These are phyloP conservation scores for Drepana falcataria DNA, from an alignment of 2,888 invertebrate species.

Conservation along the genomic window DNA sequence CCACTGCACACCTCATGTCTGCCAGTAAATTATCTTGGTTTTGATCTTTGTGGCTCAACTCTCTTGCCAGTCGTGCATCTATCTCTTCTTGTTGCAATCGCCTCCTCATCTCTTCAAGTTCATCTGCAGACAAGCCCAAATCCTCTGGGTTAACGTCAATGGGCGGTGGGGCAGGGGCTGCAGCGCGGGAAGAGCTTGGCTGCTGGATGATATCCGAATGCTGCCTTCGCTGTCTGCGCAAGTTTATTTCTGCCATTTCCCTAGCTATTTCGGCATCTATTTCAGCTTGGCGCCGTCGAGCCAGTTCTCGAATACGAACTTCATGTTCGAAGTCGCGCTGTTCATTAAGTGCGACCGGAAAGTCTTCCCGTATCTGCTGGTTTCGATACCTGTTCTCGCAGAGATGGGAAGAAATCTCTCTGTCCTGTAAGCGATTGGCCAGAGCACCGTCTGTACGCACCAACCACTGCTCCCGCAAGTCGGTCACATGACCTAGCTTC, in stretches of 20 bases:
- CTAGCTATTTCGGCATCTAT: conserved; percentile 68
- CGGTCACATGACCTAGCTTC: conserved; percentile 69
- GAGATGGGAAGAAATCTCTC: conserved; percentile 70
- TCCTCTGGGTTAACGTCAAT: conserved; percentile 52
- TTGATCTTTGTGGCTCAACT: conserved; percentile 58
- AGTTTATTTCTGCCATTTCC: conserved; percentile 70
- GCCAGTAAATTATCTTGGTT: conserved; percentile 57
- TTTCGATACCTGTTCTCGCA: conserved; percentile 70
- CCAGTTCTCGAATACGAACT: conserved; percentile 49
- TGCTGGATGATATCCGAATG: conserved; percentile 47
- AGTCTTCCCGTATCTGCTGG: conserved; percentile 72
- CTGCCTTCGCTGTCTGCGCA: conserved; percentile 56
- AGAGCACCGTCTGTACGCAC: conserved; percentile 69
- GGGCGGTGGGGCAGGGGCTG: conserved; percentile 24
- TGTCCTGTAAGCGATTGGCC: conserved; percentile 69
- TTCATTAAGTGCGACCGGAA: conserved; percentile 66
- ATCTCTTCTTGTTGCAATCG: conserved; percentile 66
- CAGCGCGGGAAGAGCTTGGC: conserved; percentile 55
- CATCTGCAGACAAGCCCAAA: conserved; percentile 57
- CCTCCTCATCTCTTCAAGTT: conserved; percentile 59
- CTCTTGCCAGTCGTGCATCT: conserved; percentile 61
- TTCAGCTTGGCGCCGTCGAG: conserved; percentile 64
- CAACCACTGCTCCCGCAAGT: conserved; percentile 70
- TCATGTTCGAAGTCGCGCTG: conserved; percentile 67
- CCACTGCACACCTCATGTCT: conserved; percentile 71